A percentile compares a stretch with the other conserved stretches of the same genome.
Evolutionary conservation across 2,888 invertebrate species (phyloP).

Genomic region (Caenorhabditis japonica): DNA sequence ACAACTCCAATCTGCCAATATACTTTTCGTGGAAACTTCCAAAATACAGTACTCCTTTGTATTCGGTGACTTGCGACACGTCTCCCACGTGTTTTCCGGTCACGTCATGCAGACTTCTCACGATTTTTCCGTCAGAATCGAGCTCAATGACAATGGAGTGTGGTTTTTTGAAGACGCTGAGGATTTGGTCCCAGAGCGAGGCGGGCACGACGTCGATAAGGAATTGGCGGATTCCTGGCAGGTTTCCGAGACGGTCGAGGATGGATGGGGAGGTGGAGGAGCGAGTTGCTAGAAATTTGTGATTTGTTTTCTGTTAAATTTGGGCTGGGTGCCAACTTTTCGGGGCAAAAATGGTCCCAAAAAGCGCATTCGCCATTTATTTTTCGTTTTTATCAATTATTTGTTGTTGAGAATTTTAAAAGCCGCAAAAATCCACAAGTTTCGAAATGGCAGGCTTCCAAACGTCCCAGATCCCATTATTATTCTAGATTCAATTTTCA

Average conservation of each 20-base stretch:
- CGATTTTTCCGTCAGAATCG: slow-evolving; percentile 63
- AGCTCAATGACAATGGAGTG: slow-evolving; percentile 69
- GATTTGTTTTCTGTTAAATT: background rate
- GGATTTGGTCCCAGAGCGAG: slow-evolving; percentile 50
- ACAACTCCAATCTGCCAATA: slow-evolving; percentile 64
- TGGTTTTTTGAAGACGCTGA: slow-evolving; percentile 60
- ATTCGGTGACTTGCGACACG: slow-evolving; percentile 70
- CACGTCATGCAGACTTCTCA: slow-evolving; percentile 70
- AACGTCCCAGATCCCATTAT: no score
- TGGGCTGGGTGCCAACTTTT: background rate
- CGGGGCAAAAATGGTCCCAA: background rate
- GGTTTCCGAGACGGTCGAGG: slow-evolving; percentile 58
- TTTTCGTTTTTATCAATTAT: no score
- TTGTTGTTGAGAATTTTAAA: slow-evolving; percentile 3
- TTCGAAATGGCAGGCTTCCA: no score
- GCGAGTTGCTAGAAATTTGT: slow-evolving; percentile 37
- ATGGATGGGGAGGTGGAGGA: slow-evolving; percentile 35
- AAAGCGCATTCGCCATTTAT: no score
- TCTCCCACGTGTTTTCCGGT: slow-evolving; percentile 64
- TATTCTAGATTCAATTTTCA: no score
- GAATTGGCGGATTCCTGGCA: slow-evolving; percentile 63
- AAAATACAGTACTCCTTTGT: slow-evolving; percentile 63
- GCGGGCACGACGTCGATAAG: slow-evolving; percentile 53
- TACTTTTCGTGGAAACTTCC: slow-evolving; percentile 69
- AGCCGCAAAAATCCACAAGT: background rate